Evolutionary conservation across 2,888 invertebrate genomes (phyloP), one percentile per base, ranked within the genome.

Genomic region (Callyntrura guangdongensis): DNA sequence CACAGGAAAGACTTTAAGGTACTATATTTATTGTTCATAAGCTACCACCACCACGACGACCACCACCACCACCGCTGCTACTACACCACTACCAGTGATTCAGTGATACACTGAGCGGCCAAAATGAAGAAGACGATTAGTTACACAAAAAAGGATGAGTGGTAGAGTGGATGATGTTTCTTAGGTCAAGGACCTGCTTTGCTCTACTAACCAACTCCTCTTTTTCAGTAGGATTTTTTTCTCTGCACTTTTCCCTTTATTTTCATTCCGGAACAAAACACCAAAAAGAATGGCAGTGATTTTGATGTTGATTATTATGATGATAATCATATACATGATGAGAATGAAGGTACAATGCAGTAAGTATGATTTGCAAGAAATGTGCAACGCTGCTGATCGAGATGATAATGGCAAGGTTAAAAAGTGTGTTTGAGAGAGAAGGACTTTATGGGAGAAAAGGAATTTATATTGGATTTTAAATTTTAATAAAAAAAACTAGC

Each of bases 131-230:
- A 22, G 45, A 14, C 45, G 69, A 36, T 72, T 72, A 45, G 67
- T 27, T 74, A 45, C 83, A 88, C 14, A 74, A 49, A 36, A 36
- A 36, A 36, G 36, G 36, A 36, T 36, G 36, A 36, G 36, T 36
- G 36, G 36, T 36, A 36, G 6, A 36, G n/a, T n/a, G 36, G 36
- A 36, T 36, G 45, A 64, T 72, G 20, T 86, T 92, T 88, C 89
- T 92, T 92, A 93, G 93, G 93, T 93, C 93, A 93, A 93, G 93
- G 93, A 93, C 93, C 93, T 90, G 83, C 64, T 36, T 90, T 86
- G 89, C 86, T 77, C 89, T 67, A 89, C 89, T 89, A 89, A 89
- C 89, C 89, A 89, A 89, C 89, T 89, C 84, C 84, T 89, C 82
- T 90, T 79, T 89, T 85, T 92, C n/a, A 90, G 91, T 93, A 91